Evolutionary conservation across 1,140 invertebrate genomes (phyloP).

Genomic region (Asbolus verrucosus): DNA sequence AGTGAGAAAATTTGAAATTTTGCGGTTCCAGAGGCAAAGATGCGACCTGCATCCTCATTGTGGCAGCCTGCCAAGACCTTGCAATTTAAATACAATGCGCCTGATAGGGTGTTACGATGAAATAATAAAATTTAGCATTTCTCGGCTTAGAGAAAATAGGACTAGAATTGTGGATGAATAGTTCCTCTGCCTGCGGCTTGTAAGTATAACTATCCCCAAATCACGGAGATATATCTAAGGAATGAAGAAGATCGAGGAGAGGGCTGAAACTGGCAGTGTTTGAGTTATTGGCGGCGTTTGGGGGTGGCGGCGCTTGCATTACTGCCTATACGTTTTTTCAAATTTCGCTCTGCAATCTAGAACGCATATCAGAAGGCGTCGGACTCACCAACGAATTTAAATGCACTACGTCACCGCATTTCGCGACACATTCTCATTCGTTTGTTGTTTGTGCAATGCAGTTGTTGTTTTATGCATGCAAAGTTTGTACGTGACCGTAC

Average conservation of each 20-base stretch:
- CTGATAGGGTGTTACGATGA: slow-evolving; percentile 9
- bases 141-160: neutral
- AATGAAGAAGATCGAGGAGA: neutral
- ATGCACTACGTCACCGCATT: slow-evolving; percentile 47
- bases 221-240: neutral
- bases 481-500: slow-evolving; percentile 51
- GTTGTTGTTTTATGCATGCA: slow-evolving; percentile 54
- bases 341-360: neutral
- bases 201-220: too few relatives aligned
- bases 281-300: slow-evolving; percentile 21
- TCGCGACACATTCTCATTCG: slow-evolving; percentile 51
- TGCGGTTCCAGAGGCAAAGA: too few relatives aligned
- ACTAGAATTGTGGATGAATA: slow-evolving; percentile 15
- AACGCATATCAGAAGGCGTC: slow-evolving; percentile 7
- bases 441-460: slow-evolving; percentile 51
- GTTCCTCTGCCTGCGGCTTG: neutral
- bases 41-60: too few relatives aligned
- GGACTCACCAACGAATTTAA: slow-evolving; percentile 40
- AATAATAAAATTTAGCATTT: slow-evolving; percentile 27
- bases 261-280: slow-evolving; percentile 3
- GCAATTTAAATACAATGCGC: slow-evolving; percentile 15
- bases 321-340: neutral
- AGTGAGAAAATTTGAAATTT: too few relatives aligned
- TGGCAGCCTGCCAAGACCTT: slow-evolving; percentile 14
- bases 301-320: slow-evolving; percentile 15